A percentile compares a stretch with the other conserved stretches of the same genome.
Evolutionary conservation across 2,888 invertebrate species (phyloP).

Genomic region (Plutella xylostella): DNA sequence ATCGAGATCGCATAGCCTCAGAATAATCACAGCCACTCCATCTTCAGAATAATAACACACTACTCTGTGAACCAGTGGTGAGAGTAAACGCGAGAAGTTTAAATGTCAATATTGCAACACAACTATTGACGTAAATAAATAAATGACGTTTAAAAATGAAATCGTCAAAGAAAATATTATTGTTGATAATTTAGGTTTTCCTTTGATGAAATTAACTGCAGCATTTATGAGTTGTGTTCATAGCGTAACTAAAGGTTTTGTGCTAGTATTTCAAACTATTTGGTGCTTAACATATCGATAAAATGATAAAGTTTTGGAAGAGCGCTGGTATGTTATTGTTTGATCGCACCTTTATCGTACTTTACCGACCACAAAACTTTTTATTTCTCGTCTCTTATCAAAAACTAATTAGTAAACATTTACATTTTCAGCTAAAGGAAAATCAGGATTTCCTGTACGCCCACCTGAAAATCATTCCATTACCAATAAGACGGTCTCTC

Average conservation of each 20-base stretch:
- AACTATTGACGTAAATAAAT: too few species aligned
- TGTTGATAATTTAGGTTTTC: slow-evolving; percentile 1
- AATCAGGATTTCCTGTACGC: slow-evolving; percentile 59
- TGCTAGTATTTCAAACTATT: neutral
- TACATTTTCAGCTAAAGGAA: slow-evolving; percentile 62
- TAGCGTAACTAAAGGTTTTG: too few species aligned
- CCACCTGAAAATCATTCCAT: slow-evolving; percentile 41
- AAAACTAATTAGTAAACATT: too few species aligned
- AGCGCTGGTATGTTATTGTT: slow-evolving; percentile 68
- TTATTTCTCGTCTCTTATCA: neutral
- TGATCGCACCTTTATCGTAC: neutral
- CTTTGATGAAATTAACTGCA: neutral
- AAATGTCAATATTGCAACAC: too few species aligned
- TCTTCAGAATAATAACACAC: too few species aligned
- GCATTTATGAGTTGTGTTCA: neutral
- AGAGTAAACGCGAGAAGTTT: too few species aligned
- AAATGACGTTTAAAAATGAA: neutral
- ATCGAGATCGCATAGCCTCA: too few species aligned
- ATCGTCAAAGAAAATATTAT: slow-evolving; percentile 5
- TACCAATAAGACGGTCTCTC: slow-evolving; percentile 6
- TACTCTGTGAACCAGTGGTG: too few species aligned
- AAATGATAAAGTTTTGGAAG: slow-evolving; percentile 83
- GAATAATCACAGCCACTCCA: too few species aligned
- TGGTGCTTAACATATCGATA: neutral
- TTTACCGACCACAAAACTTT: neutral